Evolutionary conservation across 2,113 vertebrate species (phyloP).

Genomic region (Glaucidium brasilianum): DNA sequence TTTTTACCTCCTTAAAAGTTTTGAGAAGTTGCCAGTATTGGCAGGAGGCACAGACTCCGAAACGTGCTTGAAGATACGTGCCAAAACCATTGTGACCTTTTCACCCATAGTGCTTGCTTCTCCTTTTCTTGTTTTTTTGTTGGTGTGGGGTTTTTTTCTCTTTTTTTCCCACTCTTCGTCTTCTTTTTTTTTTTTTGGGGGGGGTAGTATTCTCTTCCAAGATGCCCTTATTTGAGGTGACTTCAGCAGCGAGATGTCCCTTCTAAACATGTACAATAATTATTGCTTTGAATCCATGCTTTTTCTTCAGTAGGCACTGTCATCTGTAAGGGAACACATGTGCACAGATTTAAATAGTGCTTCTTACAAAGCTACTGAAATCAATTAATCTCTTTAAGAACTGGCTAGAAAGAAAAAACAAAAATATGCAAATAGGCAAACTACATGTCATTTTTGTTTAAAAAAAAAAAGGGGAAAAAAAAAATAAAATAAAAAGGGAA

Average conservation of each 20-base stretch:
- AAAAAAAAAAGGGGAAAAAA: neutral
- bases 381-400: slow-evolving; percentile 57
- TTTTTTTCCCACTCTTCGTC: neutral
- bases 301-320: slow-evolving; percentile 54
- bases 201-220: slow-evolving; percentile 8
- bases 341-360: slow-evolving; percentile 58
- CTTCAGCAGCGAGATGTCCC: slow-evolving; percentile 32
- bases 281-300: slow-evolving; percentile 31
- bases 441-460: neutral
- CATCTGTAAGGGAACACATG: slow-evolving; percentile 60
- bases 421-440: slow-evolving; percentile 52
- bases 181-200: neutral
- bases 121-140: slow-evolving; percentile 3
- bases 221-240: slow-evolving; percentile 1
- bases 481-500: neutral
- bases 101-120: slow-evolving; percentile 60
- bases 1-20: slow-evolving; percentile 83
- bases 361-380: slow-evolving; percentile 52
- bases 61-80: slow-evolving; percentile 71
- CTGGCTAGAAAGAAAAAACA: slow-evolving; percentile 44
- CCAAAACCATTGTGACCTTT: slow-evolving; percentile 78
- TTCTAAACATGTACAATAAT: slow-evolving; percentile 42
- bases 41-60: slow-evolving; percentile 77
- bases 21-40: slow-evolving; percentile 82
- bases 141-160: neutral